Conservation (phyloP, 1,140 invertebrate species). For the Pristionchus pacificus region DNA sequence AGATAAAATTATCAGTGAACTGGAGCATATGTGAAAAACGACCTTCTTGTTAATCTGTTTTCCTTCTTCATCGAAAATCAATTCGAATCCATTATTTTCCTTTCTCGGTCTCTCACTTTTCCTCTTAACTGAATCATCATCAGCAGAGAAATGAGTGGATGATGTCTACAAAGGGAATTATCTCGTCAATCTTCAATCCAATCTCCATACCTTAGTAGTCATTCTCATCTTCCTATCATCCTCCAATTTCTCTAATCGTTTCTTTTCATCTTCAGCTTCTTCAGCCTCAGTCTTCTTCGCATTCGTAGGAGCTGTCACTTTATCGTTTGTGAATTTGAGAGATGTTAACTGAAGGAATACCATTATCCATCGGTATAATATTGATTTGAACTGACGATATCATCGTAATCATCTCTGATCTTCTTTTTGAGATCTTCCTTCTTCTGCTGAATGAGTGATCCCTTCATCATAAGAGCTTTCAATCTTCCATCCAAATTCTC, state of each 20-base stretch:
- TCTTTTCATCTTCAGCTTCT: slow-evolving; percentile 29
- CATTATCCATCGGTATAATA: no score
- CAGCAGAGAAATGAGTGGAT: neutral
- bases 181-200: no score
- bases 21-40: neutral
- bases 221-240: slow-evolving; percentile 18
- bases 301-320: slow-evolving; percentile 22
- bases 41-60: neutral
- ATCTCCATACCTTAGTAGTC: slow-evolving; percentile 20
- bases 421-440: slow-evolving; percentile 27
- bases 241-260: slow-evolving; percentile 29
- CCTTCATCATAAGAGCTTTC: slow-evolving; percentile 15
- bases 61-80: neutral
- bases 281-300: slow-evolving; percentile 26
- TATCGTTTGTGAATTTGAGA: slow-evolving; percentile 24
- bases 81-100: neutral
- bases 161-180: no score
- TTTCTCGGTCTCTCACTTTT: neutral
- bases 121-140: neutral
- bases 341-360: slow-evolving; percentile 10
- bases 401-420: slow-evolving; percentile 32
- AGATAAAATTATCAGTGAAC: no score
- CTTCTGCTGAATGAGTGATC: slow-evolving; percentile 5
- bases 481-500: slow-evolving; percentile 34
- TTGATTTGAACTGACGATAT: slow-evolving; percentile 29